Conservation (phyloP, 2,113 vertebrate species). For the Procapra przewalskii region DNA sequence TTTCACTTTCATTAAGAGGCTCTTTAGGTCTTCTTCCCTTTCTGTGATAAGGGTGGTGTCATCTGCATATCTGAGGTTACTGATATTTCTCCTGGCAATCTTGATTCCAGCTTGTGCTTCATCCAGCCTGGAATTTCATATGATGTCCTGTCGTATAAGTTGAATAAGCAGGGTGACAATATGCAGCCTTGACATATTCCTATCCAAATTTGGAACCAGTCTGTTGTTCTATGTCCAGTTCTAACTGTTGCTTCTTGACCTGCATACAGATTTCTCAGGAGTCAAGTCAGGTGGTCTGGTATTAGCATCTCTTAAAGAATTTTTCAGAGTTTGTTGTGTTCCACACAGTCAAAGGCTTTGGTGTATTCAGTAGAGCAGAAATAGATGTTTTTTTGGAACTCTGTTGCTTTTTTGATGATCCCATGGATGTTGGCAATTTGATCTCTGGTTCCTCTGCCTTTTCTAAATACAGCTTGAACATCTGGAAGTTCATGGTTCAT, state of each 20-base stretch:
- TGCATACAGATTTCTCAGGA: neutral
- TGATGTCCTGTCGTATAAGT: neutral
- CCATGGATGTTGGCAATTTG: neutral
- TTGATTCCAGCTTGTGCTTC: neutral
- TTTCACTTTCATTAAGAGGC: neutral
- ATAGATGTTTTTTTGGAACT: neutral
- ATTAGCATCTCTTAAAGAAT: neutral
- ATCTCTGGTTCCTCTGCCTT: neutral
- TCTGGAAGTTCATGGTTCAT: neutral
- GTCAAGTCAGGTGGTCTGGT: neutral
- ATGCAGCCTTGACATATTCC: neutral
- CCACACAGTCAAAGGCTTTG: neutral
- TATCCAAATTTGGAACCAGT: neutral
- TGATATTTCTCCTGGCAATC: neutral
- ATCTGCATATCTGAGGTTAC: neutral
- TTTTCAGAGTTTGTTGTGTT: neutral
- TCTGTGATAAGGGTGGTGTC: neutral
- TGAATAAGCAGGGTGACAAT: neutral
- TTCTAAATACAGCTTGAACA: neutral
- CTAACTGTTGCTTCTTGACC: neutral
- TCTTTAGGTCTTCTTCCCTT: neutral
- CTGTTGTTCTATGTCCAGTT: neutral
- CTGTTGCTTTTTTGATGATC: neutral
- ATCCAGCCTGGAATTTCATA: neutral
- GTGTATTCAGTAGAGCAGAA: neutral